These are phyloP conservation scores for Cybosia mesomella DNA, from an alignment of 2,888 invertebrate species.

Conservation along the genomic window DNA sequence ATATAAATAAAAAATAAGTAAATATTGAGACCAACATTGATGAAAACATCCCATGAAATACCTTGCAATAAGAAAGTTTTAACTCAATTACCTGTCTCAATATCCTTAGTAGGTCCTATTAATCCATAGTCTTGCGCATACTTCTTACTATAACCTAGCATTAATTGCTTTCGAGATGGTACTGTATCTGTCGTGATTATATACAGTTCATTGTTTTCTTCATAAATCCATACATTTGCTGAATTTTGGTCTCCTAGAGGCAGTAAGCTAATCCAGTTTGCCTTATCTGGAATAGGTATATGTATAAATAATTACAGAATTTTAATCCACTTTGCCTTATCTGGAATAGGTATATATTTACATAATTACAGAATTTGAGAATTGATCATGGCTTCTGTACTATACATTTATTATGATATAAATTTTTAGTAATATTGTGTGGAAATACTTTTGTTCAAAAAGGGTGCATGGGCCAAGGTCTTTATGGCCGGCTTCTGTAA, in stretches of 20 bases:
- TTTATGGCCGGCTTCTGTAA: too few species aligned
- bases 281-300: constrained; percentile 63
- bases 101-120: constrained; percentile 58
- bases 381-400: too few species aligned
- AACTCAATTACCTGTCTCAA: constrained; percentile 53
- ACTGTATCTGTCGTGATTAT: constrained; percentile 60
- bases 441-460: too few species aligned
- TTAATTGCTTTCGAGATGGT: constrained; percentile 57
- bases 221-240: constrained; percentile 72
- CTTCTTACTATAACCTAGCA: constrained; percentile 66
- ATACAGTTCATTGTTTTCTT: constrained; percentile 64
- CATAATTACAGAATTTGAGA: too few species aligned
- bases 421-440: too few species aligned
- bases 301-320: background rate
- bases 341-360: constrained; percentile 47
- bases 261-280: constrained; percentile 71
- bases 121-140: constrained; percentile 61
- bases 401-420: too few species aligned
- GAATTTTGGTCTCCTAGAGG: constrained; percentile 62
- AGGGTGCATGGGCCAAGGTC: too few species aligned
- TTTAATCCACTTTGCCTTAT: constrained; percentile 76
- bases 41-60: too few species aligned
- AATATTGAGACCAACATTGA: too few species aligned
- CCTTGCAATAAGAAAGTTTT: background rate
- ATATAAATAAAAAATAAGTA: too few species aligned